Base-by-base conservation (phyloP, 2,888 invertebrate species). In the Andrena hattorfiana region DNA sequence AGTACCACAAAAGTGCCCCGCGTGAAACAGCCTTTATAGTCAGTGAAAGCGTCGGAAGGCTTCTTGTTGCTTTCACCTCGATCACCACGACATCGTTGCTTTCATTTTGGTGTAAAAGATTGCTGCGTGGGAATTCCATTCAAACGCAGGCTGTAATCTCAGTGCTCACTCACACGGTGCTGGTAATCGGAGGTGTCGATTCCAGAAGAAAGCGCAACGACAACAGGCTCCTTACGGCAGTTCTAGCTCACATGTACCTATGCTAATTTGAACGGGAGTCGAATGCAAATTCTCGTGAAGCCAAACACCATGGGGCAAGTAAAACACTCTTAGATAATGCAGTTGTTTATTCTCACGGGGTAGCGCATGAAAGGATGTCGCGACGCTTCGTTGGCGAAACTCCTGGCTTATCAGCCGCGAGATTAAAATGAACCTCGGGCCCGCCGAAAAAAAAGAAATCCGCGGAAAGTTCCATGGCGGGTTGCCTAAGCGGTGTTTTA, bases 331-430 rank as follows among this genome's bases (percentile, higher is more conserved):
- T 71, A 82, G 85, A 81, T 87, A 88, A 79, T 69, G 82, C 79
- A 67, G 85, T 88, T 88, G 88, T 88, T 88, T 88, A 88, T 88
- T 85, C 88, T 81, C 85, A 73, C 60, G 78, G 81, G 84, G 77
- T 76, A 72, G 42, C 56, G 28, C 28, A 32, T 69, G 77, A 81
- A 81, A 82, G 73, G 72, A 85, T 64, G 78, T 60, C 60, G 20
- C 48, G 76, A 20, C 62, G 56, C 64, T 69, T 23, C 35, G 75
- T 49, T 64, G 66, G 81, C 77, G 68, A 64, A 84, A 84, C 72
- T 84, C 73, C 66, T 62, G 78, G 79, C 75, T 87, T 87, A 87
- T 86, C 87, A 66, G 67, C 49, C 63, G 56, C 74, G 73, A 82
- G 82, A 86, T 85, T 87, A 87, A 77, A 81, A 86, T 49, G 51